Evolutionary conservation across 2,797 vertebrate genomes (phyloP).

Genomic region (Antennarius maculatus): DNA sequence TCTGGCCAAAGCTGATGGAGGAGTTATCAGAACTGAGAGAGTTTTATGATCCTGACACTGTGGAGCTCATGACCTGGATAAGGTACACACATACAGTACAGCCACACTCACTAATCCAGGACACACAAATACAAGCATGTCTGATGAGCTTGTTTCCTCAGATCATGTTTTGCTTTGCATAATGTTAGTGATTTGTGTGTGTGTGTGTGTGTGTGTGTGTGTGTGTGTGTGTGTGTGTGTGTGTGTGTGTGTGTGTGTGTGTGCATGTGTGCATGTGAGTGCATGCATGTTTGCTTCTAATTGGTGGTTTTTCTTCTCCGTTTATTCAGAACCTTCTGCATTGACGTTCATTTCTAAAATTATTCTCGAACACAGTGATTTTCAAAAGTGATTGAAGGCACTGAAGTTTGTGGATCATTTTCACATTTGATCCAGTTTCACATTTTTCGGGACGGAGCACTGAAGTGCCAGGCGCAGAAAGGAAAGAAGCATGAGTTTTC

Average conservation of each 20-base stretch:
- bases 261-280: conserved; percentile 41
- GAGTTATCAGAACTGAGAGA: conserved; percentile 95
- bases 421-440: too few relatives aligned
- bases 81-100: conserved; percentile 82
- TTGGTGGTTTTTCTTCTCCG: too few relatives aligned
- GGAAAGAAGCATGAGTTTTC: too few relatives aligned
- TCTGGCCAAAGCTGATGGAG: conserved; percentile 93
- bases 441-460: neutral
- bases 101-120: conserved; percentile 32
- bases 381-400: too few relatives aligned
- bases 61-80: conserved; percentile 99
- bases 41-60: conserved; percentile 98
- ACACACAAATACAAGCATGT: conserved; percentile 53
- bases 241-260: conserved; percentile 18
- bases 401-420: too few relatives aligned
- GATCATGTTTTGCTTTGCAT: conserved; percentile 45
- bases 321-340: too few relatives aligned
- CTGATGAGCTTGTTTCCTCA: conserved; percentile 59
- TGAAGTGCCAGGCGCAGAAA: too few relatives aligned
- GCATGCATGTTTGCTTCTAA: too few relatives aligned
- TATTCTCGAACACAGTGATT: too few relatives aligned
- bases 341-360: too few relatives aligned
- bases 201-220: conserved; percentile 14
- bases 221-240: conserved; percentile 16
- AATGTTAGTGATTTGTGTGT: conserved; percentile 56